A percentile compares a stretch with the other conserved stretches of the same genome.
These are phyloP conservation scores for Zeugodacus cucurbitae DNA, from an alignment of 1,140 invertebrate species.

Conservation along the genomic window DNA sequence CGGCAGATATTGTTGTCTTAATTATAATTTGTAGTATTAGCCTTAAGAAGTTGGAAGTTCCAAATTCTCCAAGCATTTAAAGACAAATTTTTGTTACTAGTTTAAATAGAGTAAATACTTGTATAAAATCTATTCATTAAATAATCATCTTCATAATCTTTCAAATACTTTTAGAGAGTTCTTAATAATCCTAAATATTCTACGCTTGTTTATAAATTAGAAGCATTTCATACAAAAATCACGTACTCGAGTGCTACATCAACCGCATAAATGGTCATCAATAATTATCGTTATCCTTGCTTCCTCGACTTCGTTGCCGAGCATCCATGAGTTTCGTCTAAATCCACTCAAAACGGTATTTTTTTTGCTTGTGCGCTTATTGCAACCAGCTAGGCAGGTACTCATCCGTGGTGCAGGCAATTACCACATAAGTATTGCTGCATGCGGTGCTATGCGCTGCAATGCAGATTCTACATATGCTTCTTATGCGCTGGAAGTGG, in stretches of 20 bases:
- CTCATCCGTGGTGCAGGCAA: constrained; percentile 22
- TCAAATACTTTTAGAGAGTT: too few relatives aligned
- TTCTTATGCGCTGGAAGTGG: constrained; percentile 5
- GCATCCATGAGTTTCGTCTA: not conserved
- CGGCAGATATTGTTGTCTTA: too few relatives aligned
- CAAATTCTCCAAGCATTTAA: too few relatives aligned
- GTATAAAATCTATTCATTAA: too few relatives aligned
- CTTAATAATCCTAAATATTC: too few relatives aligned
- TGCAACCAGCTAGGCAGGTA: not conserved
- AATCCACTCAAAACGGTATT: not conserved
- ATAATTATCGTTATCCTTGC: not conserved
- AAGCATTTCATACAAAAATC: too few relatives aligned
- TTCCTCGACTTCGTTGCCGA: not conserved
- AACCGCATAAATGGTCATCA: not conserved
- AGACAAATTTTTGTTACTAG: too few relatives aligned
- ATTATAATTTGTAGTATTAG: too few relatives aligned
- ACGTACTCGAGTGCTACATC: not conserved
- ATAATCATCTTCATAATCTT: too few relatives aligned
- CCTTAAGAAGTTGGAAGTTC: too few relatives aligned
- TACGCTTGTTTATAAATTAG: too few relatives aligned
- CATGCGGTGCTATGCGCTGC: not conserved
- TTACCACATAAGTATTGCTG: constrained; percentile 6
- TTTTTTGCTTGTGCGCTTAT: not conserved
- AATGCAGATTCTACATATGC: not conserved
- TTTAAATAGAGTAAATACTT: too few relatives aligned